phyloP scores from a whole-genome alignment of 2,797 vertebrate species.

The Cuculus canorus region DNA sequence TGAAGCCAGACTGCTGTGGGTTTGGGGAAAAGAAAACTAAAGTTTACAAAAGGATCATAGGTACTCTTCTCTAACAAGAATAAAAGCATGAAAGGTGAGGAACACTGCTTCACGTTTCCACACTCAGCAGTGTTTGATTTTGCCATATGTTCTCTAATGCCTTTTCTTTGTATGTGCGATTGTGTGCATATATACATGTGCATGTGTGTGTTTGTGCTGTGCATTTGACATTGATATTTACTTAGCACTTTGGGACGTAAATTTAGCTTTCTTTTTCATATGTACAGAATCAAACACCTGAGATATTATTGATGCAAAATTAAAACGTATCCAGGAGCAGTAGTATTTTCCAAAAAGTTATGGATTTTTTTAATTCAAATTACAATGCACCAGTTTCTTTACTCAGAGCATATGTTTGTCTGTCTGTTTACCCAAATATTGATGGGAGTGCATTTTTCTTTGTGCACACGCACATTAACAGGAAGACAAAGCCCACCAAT shows the following conservation, averaged over 20 bases:
- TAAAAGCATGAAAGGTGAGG: not conserved
- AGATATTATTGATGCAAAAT: not conserved
- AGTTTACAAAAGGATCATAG: not conserved
- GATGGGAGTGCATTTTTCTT: not conserved
- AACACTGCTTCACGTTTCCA: not conserved
- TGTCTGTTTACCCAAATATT: not conserved
- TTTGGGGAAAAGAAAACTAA: not conserved
- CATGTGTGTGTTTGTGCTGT: not conserved
- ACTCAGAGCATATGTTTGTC: not conserved
- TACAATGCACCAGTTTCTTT: not conserved
- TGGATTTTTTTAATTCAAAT: not conserved
- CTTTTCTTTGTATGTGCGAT: not conserved
- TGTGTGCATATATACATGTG: fast-evolving
- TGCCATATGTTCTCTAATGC: not conserved
- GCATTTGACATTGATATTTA: not conserved
- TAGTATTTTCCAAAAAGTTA: not conserved
- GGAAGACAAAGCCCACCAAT: not conserved
- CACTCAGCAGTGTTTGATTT: not conserved
- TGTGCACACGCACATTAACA: not conserved
- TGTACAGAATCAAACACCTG: not conserved
- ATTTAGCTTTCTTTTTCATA: not conserved
- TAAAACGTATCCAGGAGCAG: not conserved
- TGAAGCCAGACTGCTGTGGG: not conserved
- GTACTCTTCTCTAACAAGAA: not conserved
- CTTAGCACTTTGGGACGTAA: not conserved